Conservation (phyloP, 1,140 invertebrate genomes). For the Hyphantria cunea region DNA sequence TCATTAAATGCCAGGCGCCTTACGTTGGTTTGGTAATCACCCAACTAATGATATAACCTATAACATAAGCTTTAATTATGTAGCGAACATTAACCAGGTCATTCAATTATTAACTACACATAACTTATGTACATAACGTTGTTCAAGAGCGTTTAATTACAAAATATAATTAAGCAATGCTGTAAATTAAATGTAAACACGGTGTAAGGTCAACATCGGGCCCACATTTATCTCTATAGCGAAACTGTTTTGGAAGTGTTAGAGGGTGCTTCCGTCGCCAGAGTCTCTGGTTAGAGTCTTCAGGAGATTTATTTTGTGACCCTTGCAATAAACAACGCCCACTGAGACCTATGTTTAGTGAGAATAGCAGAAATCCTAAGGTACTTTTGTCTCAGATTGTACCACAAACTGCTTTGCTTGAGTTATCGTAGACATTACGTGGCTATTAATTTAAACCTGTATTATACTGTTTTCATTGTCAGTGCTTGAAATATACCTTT, state of each 20-base stretch:
- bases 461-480: no score
- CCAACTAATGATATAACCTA: no score
- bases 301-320: slow-evolving; percentile 43
- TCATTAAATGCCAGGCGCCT: no score
- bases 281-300: slow-evolving; percentile 26
- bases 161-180: not conserved
- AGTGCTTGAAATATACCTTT: no score
- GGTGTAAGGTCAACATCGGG: slow-evolving; percentile 22
- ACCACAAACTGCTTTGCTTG: slow-evolving; percentile 10
- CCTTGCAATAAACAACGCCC: slow-evolving; percentile 44
- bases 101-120: no score
- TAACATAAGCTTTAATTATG: no score
- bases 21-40: no score
- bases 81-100: no score
- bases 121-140: no score
- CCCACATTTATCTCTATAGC: slow-evolving; percentile 32
- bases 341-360: slow-evolving; percentile 27
- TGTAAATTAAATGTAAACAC: slow-evolving; percentile 31
- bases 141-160: no score
- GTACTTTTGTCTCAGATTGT: slow-evolving; percentile 17
- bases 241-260: slow-evolving; percentile 41
- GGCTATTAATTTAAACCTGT: no score
- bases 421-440: slow-evolving; percentile 1
- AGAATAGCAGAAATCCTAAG: slow-evolving; percentile 25
- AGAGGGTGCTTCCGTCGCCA: slow-evolving; percentile 28